These are phyloP conservation scores for Lymantria monacha DNA, from an alignment of 2,888 invertebrate genomes.

Conservation along the genomic window DNA sequence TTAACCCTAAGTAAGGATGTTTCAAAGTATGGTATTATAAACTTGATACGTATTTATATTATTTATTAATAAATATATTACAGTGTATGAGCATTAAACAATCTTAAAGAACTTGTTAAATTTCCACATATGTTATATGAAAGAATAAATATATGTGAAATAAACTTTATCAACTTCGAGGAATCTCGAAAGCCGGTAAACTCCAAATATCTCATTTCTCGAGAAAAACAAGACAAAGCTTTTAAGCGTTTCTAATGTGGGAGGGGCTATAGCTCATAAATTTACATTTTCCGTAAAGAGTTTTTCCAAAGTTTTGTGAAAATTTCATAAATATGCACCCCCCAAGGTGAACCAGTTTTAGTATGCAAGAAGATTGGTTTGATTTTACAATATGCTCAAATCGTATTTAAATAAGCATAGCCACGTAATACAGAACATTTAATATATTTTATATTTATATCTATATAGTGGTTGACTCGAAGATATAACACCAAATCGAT, in stretches of 20 bases:
- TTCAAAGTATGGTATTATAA: too few relatives aligned
- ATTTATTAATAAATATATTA: neutral
- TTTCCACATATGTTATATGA: conserved; percentile 24
- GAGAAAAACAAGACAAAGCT: conserved; percentile 77
- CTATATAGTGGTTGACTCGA: too few relatives aligned
- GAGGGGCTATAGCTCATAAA: conserved; percentile 59
- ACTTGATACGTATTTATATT: neutral
- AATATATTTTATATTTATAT: too few relatives aligned
- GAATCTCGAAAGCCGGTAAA: conserved; percentile 44
- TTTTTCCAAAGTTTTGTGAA: conserved; percentile 41
- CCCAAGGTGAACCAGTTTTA: conserved; percentile 29
- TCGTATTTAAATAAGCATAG: neutral
- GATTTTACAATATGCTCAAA: neutral
- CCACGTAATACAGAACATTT: too few relatives aligned
- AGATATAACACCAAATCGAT: too few relatives aligned
- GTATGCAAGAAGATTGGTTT: conserved; percentile 14
- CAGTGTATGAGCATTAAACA: neutral
- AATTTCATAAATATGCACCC: conserved; percentile 46
- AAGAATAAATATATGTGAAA: conserved; percentile 27
- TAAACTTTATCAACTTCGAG: conserved; percentile 48
- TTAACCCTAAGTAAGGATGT: too few relatives aligned
- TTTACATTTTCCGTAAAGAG: conserved; percentile 46
- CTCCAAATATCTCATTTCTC: conserved; percentile 53
- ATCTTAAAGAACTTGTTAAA: neutral
- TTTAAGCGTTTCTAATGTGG: conserved; percentile 70